phyloP scores from a whole-genome alignment of 2,797 vertebrate genomes.

The Loris lydekkerianus region DNA sequence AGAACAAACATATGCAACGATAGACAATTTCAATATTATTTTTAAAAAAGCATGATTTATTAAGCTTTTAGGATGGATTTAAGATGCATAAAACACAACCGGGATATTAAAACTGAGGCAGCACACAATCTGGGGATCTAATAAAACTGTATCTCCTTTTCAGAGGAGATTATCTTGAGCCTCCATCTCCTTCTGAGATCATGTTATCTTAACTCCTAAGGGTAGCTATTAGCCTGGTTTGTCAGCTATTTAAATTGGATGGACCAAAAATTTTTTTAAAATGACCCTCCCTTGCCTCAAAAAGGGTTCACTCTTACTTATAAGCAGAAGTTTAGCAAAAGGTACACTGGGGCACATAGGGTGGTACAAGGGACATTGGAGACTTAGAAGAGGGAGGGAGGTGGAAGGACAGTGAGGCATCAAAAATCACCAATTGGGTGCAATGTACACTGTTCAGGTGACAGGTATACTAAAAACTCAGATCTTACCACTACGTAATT shows the following conservation, averaged over 20 bases:
- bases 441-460: neutral
- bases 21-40: constrained; percentile 54
- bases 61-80: constrained; percentile 63
- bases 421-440: neutral
- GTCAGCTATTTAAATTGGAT: neutral
- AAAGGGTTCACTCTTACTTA: neutral
- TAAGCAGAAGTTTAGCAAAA: neutral
- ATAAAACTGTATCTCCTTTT: constrained; percentile 45
- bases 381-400: neutral
- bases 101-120: neutral
- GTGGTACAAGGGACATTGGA: neutral
- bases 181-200: neutral
- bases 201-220: constrained; percentile 28
- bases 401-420: neutral
- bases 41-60: constrained; percentile 68
- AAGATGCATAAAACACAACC: constrained; percentile 62
- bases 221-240: constrained; percentile 31
- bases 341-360: neutral
- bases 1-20: constrained; percentile 31
- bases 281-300: neutral
- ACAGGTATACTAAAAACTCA: neutral
- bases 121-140: neutral
- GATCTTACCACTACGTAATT: neutral
- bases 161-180: neutral
- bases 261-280: neutral